Evolutionary conservation across 1,140 invertebrate species (phyloP).

Genomic region (Prorops nasuta): DNA sequence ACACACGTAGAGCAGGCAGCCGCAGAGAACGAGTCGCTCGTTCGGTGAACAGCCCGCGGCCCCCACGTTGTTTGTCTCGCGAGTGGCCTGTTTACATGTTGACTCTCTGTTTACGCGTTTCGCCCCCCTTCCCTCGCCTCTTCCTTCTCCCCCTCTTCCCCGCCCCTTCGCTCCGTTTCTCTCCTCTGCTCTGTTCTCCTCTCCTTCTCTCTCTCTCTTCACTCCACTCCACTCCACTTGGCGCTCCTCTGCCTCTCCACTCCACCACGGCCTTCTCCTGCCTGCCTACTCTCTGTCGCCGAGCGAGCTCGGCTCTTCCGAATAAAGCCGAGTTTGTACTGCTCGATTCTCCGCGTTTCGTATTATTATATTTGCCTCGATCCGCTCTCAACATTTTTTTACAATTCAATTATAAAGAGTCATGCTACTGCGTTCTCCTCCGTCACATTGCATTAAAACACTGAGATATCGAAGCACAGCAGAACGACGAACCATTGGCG

Average conservation of each 20-base stretch:
- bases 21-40: slow-evolving; percentile 24
- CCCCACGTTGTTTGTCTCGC: slow-evolving; percentile 58
- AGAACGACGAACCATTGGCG: no score
- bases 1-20: not conserved
- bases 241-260: slow-evolving; percentile 4
- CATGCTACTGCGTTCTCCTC: no score
- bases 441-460: no score
- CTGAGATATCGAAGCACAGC: no score
- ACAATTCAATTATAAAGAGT: no score
- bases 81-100: slow-evolving; percentile 60
- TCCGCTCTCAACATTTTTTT: slow-evolving; percentile 14
- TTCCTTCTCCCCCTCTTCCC: slow-evolving; percentile 13
- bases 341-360: not conserved
- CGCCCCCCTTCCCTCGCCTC: slow-evolving; percentile 23
- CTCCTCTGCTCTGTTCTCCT: slow-evolving; percentile 16
- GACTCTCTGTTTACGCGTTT: slow-evolving; percentile 58
- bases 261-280: not conserved
- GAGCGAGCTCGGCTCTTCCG: slow-evolving; percentile 11
- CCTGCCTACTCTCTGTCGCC: slow-evolving; percentile 3
- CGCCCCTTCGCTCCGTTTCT: slow-evolving; percentile 16
- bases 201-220: slow-evolving; percentile 6
- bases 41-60: slow-evolving; percentile 48
- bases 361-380: slow-evolving; percentile 22
- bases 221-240: slow-evolving; percentile 3
- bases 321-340: slow-evolving; percentile 30